These are phyloP conservation scores for Temnothorax curvispinosus DNA, from an alignment of 1,140 invertebrate species.

Conservation along the genomic window DNA sequence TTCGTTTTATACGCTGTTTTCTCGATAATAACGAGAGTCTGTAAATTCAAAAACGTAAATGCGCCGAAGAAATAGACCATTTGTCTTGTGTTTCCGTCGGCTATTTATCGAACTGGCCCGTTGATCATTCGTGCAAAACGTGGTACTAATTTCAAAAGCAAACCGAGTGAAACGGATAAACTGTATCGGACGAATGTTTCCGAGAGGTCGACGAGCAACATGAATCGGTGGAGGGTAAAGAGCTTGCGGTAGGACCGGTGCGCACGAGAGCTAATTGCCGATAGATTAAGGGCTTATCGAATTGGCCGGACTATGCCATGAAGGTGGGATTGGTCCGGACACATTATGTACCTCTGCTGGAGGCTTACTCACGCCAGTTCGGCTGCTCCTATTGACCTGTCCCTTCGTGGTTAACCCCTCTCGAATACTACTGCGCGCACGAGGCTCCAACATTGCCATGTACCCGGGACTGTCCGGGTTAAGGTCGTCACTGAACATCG, in stretches of 20 bases:
- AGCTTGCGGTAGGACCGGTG: conserved; percentile 33
- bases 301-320: conserved; percentile 61
- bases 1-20: neutral
- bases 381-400: conserved; percentile 33
- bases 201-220: neutral
- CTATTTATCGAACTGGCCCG: conserved; percentile 34
- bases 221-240: conserved; percentile 27
- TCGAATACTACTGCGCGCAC: neutral
- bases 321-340: conserved; percentile 57
- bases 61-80: neutral
- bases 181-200: conserved; percentile 54
- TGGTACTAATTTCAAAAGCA: conserved; percentile 39
- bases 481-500: conserved; percentile 46
- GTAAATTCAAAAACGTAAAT: neutral
- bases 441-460: neutral
- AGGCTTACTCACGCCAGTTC: conserved; percentile 19
- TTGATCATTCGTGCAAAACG: neutral
- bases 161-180: conserved; percentile 38
- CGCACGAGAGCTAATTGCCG: conserved; percentile 75
- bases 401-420: conserved; percentile 27
- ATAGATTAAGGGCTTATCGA: conserved; percentile 79
- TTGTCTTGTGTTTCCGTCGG: neutral
- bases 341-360: conserved; percentile 48
- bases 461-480: conserved; percentile 31
- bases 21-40: neutral